These are phyloP conservation scores for Coranthus polyacanthus DNA, from an alignment of 2,797 vertebrate species.

Conservation along the genomic window DNA sequence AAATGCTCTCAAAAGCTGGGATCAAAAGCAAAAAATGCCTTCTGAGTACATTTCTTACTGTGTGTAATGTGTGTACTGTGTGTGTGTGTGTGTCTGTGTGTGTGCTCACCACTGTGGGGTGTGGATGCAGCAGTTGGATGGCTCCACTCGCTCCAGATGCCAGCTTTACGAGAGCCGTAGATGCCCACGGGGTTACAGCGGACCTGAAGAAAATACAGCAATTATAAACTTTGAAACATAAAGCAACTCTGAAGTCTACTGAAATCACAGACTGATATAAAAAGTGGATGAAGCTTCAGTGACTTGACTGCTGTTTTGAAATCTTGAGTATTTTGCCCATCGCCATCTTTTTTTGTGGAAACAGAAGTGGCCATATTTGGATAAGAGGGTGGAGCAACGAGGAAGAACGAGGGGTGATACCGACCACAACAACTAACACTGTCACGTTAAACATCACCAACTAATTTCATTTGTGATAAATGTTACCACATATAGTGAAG, in stretches of 20 bases:
- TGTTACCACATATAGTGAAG: too few relatives aligned
- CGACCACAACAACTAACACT: too few relatives aligned
- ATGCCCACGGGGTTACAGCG: constrained; percentile 97
- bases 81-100: constrained; percentile 5
- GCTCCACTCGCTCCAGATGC: constrained; percentile 99
- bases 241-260: not conserved
- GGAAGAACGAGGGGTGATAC: too few relatives aligned
- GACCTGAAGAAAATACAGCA: constrained; percentile 75
- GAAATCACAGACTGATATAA: constrained; percentile 12
- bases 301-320: too few relatives aligned
- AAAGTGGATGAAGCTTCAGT: too few relatives aligned
- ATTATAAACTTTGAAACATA: too few relatives aligned
- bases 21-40: constrained; percentile 26
- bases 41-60: not conserved
- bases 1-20: constrained; percentile 16
- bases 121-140: constrained; percentile 97
- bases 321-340: too few relatives aligned
- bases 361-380: too few relatives aligned
- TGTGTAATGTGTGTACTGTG: constrained; percentile 19
- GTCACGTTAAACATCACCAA: too few relatives aligned
- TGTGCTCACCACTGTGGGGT: constrained; percentile 90
- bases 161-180: constrained; percentile 96
- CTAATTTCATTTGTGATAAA: too few relatives aligned
- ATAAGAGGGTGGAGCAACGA: too few relatives aligned
- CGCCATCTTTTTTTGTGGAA: too few relatives aligned